phyloP scores from a whole-genome alignment of 1,140 invertebrate genomes.

The Drosophila littoralis region DNA sequence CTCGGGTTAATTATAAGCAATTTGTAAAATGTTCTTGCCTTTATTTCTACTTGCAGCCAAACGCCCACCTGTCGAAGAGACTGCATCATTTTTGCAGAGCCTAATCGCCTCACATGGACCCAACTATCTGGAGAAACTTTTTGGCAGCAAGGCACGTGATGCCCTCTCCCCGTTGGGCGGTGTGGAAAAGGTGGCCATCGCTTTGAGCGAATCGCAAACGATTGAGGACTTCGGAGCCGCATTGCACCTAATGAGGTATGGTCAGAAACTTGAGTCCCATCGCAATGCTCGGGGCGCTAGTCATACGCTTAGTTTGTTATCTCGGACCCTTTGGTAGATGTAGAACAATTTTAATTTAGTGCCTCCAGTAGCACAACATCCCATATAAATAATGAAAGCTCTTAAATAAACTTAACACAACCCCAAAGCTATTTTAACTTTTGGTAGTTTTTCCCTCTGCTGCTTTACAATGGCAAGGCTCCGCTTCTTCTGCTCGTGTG shows the following conservation, averaged over 20 bases:
- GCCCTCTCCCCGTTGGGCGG: conserved; percentile 95
- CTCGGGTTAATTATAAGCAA: conserved; percentile 34
- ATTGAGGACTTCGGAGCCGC: conserved; percentile 88
- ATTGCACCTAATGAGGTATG: conserved; percentile 84
- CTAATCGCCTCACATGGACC: conserved; percentile 96
- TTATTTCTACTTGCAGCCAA: conserved; percentile 88
- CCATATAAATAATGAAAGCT: conserved; percentile 72
- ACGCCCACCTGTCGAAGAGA: conserved; percentile 97
- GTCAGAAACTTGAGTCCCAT: neutral
- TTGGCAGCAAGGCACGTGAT: conserved; percentile 96
- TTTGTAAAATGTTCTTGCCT: conserved; percentile 27
- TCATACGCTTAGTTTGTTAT: conserved; percentile 15
- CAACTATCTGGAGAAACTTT: conserved; percentile 97
- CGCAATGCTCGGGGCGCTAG: neutral
- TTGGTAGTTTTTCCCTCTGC: conserved; percentile 7
- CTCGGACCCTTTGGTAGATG: conserved; percentile 3
- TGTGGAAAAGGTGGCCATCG: conserved; percentile 96
- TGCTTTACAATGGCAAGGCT: conserved; percentile 9
- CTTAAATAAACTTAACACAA: conserved; percentile 61
- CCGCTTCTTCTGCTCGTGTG: neutral
- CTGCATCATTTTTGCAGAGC: conserved; percentile 96
- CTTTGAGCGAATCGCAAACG: conserved; percentile 97
- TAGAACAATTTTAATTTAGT: conserved; percentile 54
- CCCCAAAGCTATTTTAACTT: conserved; percentile 60
- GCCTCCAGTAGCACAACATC: conserved; percentile 18